Evolutionary conservation across 2,113 vertebrate species (phyloP).

Genomic region (Enhydra lutris): DNA sequence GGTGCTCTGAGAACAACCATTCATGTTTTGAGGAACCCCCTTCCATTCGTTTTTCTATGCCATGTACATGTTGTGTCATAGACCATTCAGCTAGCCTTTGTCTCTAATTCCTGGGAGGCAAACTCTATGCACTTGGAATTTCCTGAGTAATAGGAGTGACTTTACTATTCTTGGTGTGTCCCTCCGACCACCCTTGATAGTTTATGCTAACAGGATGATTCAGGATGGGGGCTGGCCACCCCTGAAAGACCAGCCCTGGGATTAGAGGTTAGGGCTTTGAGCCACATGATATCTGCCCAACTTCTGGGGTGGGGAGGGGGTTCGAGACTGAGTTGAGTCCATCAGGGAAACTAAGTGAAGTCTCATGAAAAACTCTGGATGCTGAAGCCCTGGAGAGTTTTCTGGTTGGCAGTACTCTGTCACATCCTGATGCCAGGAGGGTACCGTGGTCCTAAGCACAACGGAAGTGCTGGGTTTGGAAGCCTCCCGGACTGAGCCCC

Average conservation of each 20-base stretch:
- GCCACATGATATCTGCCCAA: accelerated
- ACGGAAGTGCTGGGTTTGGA: too few species aligned
- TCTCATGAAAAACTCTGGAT: not conserved
- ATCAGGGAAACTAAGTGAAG: not conserved
- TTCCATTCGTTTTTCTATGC: not conserved
- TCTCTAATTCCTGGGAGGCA: not conserved
- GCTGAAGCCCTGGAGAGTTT: not conserved
- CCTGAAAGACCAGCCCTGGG: not conserved
- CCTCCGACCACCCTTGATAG: not conserved
- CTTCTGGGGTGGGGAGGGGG: not conserved
- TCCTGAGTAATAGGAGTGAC: not conserved
- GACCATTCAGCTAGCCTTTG: not conserved
- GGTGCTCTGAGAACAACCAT: not conserved
- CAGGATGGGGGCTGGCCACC: not conserved
- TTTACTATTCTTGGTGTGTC: not conserved
- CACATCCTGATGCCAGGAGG: not conserved
- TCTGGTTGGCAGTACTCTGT: not conserved
- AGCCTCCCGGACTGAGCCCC: not conserved
- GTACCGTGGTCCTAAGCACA: accelerated
- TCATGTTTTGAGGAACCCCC: not conserved
- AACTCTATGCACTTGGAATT: not conserved
- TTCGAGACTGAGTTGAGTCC: not conserved
- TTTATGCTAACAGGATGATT: not conserved
- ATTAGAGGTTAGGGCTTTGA: not conserved
- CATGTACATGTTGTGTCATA: not conserved